Base-by-base conservation (phyloP, 2,888 invertebrate genomes). In the Tortrix viridana region DNA sequence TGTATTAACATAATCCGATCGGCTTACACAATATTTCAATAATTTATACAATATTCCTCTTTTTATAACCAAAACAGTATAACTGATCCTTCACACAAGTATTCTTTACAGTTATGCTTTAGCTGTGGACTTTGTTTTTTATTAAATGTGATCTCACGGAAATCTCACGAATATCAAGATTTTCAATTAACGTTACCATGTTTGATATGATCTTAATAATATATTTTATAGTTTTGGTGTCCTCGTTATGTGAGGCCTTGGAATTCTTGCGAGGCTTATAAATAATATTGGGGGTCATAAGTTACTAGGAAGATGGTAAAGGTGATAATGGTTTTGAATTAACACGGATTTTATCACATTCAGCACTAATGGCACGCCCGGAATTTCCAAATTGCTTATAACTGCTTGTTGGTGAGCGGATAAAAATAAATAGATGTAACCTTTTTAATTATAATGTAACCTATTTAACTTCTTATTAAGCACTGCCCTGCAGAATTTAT, bases 121-220 rank as follows among this genome's bases (percentile, higher is more conserved):
- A 38, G 19, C 44, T 23, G 16, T 41, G 9, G 37, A 7, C 18
- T 19, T 55, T 46, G 19, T 19, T 37, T 50, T 49, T 18, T 44
- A 18, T 19, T 1, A 5, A 23, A 22, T 22, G 3, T 47, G 1
- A 22, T 14, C 18, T 41, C 22, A 38, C 38, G n/a, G 48, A 57
- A 47, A 5, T 58, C 63, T 53, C 63, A 58, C 58, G 58, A 47
- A 48, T 63, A 57, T 63, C 63, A 23, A 32, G 26, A 53, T 58
- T 43, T 47, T 58, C 58, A 63, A 63, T 63, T 58, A 63, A 43
- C 23, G 23, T 60, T 43, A 53, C 47, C 38, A 47, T 63, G 41
- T 53, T 57, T 46, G 63, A 63, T 63, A 63, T 63, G 63, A 63
- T 57, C 63, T 53, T 57, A 48, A 50, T 52, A 47, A 20, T 12